phyloP scores from a whole-genome alignment of 2,113 vertebrate species.

The Charadrius vociferus region DNA sequence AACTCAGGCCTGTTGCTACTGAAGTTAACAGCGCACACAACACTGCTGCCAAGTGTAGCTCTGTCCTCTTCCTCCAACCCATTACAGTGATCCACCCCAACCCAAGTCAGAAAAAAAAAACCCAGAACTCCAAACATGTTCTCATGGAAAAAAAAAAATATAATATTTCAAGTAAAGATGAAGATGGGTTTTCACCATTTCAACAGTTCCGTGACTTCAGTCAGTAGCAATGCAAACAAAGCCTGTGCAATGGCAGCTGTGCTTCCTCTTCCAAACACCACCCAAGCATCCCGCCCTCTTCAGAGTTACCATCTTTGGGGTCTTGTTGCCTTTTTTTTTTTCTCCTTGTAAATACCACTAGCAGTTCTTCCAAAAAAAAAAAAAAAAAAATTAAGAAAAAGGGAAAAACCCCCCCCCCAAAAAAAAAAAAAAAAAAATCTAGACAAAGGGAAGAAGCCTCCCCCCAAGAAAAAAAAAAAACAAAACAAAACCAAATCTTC shows the following conservation, averaged over 20 bases:
- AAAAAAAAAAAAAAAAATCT: not conserved
- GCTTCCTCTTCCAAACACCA: conserved; percentile 2
- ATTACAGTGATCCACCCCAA: not conserved
- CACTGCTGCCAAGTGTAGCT: not conserved
- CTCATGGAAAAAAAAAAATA: not conserved
- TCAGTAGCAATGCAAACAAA: conserved; percentile 52
- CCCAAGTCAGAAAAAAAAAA: not conserved
- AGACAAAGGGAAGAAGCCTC: not conserved
- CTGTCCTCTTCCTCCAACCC: not conserved
- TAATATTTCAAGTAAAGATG: conserved; percentile 62
- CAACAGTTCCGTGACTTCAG: not conserved
- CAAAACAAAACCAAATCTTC: not conserved
- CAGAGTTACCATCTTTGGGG: not conserved
- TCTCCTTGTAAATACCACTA: not conserved
- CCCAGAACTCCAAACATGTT: not conserved
- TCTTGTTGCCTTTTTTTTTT: not conserved
- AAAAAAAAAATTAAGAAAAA: not conserved
- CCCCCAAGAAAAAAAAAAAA: not conserved
- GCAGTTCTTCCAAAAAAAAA: not conserved
- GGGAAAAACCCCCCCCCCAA: not conserved
- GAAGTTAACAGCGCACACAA: not conserved
- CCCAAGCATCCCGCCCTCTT: not conserved
- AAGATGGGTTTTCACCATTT: not conserved
- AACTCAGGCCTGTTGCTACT: conserved; percentile 48
- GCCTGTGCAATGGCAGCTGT: conserved; percentile 30